Base-by-base conservation (phyloP, 2,113 vertebrate genomes). In the Nothobranchius furzeri region DNA sequence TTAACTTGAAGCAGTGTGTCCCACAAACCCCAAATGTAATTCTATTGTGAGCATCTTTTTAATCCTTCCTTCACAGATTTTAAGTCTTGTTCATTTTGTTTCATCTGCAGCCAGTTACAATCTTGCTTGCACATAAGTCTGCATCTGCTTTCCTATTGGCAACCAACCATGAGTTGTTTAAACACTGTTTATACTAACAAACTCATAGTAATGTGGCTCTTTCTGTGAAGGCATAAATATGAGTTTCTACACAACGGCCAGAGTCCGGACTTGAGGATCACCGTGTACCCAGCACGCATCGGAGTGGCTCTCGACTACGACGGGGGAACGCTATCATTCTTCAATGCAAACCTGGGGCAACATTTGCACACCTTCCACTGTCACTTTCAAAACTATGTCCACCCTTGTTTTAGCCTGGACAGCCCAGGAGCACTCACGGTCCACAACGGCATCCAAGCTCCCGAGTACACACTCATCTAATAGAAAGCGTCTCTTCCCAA, bases 381-480 rank as follows among this genome's bases (percentile, higher is more conserved):
- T 5, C 84, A 55, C 59, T 94, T 97, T 78, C 91, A 76, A 66
- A 92, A 91, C 40, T 92, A 93, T 0, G 93, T 96, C 12, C 94
- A 95, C 0, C 97, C 98, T 36, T 98, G 96, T 79, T 98, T 99
- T 76, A 93, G 94, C 53, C 53, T 99, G 72, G 96, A 96, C 85
- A 95, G 93, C 58, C 92, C 95, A 0, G 96, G 97, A 15, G 80
- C 68, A 1, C 90, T 99, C 6, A 94, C 70, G 51, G 90, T 99
- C 47, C 84, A 49, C 51, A 96, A 92, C 2, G 88, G 93, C 55
- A 92, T 95, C 5, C 53, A 89, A 1, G 53, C 87, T 10, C 96
- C 96, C 0, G 54, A 73, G 0, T 91, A 91, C 6, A 12, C 61
- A 0, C 79, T 87, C 37, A 67, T 87, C 55, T 78, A 68, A 80